Conservation (phyloP, 35 echinoderm and acorn worm genomes). For the Chiridota heheva region DNA sequence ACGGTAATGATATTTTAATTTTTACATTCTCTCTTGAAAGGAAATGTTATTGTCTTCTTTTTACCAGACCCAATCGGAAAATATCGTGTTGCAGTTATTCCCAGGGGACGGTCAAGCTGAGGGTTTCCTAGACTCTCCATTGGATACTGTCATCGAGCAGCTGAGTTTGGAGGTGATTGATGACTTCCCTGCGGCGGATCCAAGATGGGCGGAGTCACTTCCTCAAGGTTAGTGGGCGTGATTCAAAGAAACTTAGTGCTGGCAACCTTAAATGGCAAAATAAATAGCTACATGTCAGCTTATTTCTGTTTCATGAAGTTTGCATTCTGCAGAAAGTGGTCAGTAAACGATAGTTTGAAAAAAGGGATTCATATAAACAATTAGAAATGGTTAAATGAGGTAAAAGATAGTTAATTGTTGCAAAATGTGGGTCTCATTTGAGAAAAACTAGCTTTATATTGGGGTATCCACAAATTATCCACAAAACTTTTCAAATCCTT, state of each 20-base stretch:
- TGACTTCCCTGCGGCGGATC: slow-evolving; percentile 95
- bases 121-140: slow-evolving; percentile 47
- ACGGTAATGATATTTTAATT: neutral
- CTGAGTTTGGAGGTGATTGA: slow-evolving; percentile 89
- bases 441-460: too few species aligned
- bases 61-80: slow-evolving; percentile 77
- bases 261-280: too few species aligned
- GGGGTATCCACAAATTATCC: too few species aligned
- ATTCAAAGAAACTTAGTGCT: neutral
- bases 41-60: neutral
- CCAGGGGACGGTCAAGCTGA: slow-evolving; percentile 13
- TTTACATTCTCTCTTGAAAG: neutral
- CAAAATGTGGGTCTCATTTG: too few species aligned
- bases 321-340: too few species aligned
- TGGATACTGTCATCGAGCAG: slow-evolving; percentile 72
- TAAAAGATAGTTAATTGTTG: too few species aligned
- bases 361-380: too few species aligned
- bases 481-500: too few species aligned
- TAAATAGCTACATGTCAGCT: too few species aligned
- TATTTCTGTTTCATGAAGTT: too few species aligned
- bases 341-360: too few species aligned
- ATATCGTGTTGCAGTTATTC: slow-evolving; percentile 80
- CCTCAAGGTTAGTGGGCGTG: slow-evolving; percentile 67
- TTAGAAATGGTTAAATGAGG: too few species aligned
- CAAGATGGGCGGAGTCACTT: slow-evolving; percentile 96